Percentiles rank a stretch among this genome's conserved stretches.
These are phyloP conservation scores for Eira barbara DNA, from an alignment of 2,113 vertebrate genomes.

Conservation along the genomic window DNA sequence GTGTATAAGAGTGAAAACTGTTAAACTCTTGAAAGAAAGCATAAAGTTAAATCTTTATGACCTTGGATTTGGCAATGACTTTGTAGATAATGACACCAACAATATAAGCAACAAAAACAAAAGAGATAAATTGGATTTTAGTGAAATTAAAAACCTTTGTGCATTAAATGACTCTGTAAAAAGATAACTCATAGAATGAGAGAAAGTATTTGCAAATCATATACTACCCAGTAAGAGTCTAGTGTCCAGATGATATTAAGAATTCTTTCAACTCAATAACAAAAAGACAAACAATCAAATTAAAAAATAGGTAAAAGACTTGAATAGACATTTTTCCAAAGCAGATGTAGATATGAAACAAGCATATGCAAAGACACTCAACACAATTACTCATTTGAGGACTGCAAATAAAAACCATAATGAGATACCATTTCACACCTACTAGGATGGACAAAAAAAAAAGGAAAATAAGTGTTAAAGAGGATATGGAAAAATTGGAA, in stretches of 20 bases:
- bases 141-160: background rate
- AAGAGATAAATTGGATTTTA: background rate
- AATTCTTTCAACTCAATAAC: background rate
- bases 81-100: background rate
- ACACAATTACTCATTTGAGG: background rate
- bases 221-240: background rate
- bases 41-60: background rate
- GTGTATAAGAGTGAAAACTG: background rate
- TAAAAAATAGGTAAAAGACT: background rate
- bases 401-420: background rate
- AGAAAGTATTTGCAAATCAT: background rate
- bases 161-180: background rate
- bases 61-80: background rate
- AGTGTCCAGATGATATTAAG: background rate
- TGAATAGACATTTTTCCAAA: background rate
- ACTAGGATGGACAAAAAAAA: background rate
- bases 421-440: background rate
- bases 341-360: background rate
- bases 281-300: background rate
- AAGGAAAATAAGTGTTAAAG: background rate
- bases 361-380: background rate
- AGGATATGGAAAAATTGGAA: background rate
- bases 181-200: background rate
- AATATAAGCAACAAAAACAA: background rate
- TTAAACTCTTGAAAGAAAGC: background rate